Conservation (phyloP, 35 echinoderm and acorn worm genomes). For the Ophiothrix spiculata region DNA sequence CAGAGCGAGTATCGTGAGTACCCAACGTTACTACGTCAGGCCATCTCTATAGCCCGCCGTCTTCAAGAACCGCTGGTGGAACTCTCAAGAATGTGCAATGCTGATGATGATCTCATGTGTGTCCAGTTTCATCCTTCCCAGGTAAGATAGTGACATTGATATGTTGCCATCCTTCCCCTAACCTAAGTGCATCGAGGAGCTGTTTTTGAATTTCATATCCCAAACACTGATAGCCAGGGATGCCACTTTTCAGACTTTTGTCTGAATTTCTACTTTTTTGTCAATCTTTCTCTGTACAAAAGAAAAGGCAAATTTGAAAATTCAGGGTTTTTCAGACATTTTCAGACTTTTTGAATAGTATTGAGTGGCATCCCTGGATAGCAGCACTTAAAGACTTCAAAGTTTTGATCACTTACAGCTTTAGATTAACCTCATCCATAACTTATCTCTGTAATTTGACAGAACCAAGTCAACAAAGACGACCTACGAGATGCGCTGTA, state of each 20-base stretch:
- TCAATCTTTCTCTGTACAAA: too few relatives aligned
- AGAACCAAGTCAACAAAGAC: conserved; percentile 74
- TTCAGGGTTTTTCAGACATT: too few relatives aligned
- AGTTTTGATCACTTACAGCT: not conserved
- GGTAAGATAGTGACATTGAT: conserved; percentile 27
- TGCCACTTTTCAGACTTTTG: too few relatives aligned
- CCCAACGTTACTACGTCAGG: conserved; percentile 66
- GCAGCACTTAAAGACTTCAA: not conserved
- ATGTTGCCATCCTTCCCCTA: not conserved
- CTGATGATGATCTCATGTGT: conserved; percentile 85
- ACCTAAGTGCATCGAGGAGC: too few relatives aligned
- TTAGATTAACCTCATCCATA: too few relatives aligned
- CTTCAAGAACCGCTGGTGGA: conserved; percentile 88
- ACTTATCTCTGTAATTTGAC: conserved; percentile 51
- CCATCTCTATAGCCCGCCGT: conserved; percentile 70
- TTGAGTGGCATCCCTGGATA: too few relatives aligned
- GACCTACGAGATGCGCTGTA: conserved; percentile 61
- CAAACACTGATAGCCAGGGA: too few relatives aligned
- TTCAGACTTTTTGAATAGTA: too few relatives aligned
- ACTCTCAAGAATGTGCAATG: conserved; percentile 80
- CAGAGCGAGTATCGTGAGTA: conserved; percentile 85
- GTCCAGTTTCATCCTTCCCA: conserved; percentile 83
- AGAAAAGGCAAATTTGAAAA: too few relatives aligned
- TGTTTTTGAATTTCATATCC: too few relatives aligned
- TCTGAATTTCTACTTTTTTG: too few relatives aligned